phyloP scores from a whole-genome alignment of 2,113 vertebrate species.

The Butorides virescens region DNA sequence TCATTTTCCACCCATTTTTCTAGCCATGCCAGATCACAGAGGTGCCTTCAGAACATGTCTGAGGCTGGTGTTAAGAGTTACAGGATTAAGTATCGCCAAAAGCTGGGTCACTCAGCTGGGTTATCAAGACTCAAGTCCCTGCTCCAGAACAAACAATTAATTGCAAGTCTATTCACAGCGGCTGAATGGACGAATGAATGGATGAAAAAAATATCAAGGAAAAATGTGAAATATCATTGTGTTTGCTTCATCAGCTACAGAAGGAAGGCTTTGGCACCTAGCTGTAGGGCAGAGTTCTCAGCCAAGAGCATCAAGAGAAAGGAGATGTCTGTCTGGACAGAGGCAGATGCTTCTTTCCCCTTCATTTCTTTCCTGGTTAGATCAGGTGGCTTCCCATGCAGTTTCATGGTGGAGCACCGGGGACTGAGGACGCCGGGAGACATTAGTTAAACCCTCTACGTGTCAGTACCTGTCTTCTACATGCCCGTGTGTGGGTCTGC shows the following conservation, averaged over 20 bases:
- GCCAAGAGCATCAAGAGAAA: background rate
- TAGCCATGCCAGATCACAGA: background rate
- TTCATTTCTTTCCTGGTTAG: background rate
- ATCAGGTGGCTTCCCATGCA: background rate
- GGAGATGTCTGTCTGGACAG: background rate
- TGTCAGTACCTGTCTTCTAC: background rate
- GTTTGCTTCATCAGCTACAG: background rate
- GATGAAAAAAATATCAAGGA: background rate
- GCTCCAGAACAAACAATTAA: background rate
- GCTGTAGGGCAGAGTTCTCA: background rate
- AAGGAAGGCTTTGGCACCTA: background rate
- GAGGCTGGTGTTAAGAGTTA: background rate
- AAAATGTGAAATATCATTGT: background rate
- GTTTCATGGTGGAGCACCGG: background rate
- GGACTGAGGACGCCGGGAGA: background rate
- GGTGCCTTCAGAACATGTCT: background rate
- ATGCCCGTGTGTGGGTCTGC: background rate
- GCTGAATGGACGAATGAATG: background rate
- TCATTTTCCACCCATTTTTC: background rate
- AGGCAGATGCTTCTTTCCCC: background rate
- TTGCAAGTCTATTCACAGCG: background rate
- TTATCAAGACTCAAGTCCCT: background rate
- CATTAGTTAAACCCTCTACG: background rate
- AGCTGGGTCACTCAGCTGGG: background rate
- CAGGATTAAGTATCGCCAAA: background rate